Conservation (phyloP, 2,888 invertebrate species). For the Callyntrura sp. region DNA sequence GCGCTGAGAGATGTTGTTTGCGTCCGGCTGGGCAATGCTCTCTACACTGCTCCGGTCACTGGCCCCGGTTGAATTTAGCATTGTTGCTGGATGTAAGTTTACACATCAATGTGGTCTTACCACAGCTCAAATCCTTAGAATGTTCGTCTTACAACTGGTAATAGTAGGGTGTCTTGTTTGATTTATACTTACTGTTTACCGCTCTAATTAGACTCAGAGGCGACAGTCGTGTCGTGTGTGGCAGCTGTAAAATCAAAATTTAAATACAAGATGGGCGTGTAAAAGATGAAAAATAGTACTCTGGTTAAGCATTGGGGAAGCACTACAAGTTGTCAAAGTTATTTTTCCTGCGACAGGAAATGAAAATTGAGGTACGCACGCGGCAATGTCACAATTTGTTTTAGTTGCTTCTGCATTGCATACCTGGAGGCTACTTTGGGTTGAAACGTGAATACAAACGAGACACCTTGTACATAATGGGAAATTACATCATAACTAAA, state of each 20-base stretch:
- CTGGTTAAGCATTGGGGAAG: background rate
- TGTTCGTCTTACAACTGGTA: background rate
- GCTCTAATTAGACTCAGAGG: too few species aligned
- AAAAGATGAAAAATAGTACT: background rate
- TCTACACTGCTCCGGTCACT: constrained; percentile 84
- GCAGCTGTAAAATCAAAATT: background rate
- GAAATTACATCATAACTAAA: background rate
- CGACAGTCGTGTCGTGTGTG: background rate
- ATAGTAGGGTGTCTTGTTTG: background rate
- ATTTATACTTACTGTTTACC: background rate
- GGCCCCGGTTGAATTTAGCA: constrained; percentile 82
- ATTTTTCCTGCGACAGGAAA: constrained; percentile 44
- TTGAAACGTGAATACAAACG: background rate
- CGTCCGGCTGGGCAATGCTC: constrained; percentile 83
- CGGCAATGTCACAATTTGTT: constrained; percentile 5
- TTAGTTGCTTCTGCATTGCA: background rate
- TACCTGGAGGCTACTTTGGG: constrained; percentile 36
- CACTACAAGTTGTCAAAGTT: constrained; percentile 7
- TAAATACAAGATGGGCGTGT: background rate
- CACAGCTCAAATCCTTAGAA: background rate
- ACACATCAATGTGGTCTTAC: background rate
- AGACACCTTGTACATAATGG: background rate
- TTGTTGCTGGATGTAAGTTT: constrained; percentile 61
- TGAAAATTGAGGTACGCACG: background rate
- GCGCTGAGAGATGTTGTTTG: constrained; percentile 83